Evolutionary conservation across 2,888 invertebrate species (phyloP).

Genomic region (Agonopterix alstromeriana): DNA sequence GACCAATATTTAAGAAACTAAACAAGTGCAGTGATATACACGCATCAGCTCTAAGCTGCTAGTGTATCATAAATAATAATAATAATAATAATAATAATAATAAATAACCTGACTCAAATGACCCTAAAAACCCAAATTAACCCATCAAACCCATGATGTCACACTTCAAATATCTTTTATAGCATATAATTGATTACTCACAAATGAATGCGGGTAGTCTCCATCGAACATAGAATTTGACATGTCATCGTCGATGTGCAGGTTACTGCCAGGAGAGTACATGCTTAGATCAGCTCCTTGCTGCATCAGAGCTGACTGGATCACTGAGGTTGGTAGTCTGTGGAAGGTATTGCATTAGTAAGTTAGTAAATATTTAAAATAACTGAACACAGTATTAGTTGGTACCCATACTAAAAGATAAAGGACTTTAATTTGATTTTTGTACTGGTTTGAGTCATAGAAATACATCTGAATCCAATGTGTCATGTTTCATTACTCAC

Average conservation of each 20-base stretch:
- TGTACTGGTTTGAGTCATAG: no score
- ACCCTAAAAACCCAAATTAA: neutral
- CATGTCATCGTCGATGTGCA: constrained; percentile 61
- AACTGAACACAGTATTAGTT: no score
- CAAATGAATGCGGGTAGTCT: constrained; percentile 56
- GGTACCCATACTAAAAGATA: no score
- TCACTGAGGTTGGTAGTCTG: constrained; percentile 66
- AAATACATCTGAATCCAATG: no score
- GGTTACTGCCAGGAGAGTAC: constrained; percentile 63
- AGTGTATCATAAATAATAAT: no score
- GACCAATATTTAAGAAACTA: no score
- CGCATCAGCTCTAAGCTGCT: no score
- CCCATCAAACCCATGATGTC: neutral
- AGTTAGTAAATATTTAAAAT: no score
- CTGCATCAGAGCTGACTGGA: constrained; percentile 67
- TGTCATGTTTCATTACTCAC: constrained; percentile 53
- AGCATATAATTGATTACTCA: constrained; percentile 33
- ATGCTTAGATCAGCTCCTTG: constrained; percentile 64
- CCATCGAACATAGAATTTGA: constrained; percentile 57
- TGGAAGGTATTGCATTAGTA: constrained; percentile 1
- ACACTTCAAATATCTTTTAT: neutral
- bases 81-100: no score
- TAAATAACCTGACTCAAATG: neutral
- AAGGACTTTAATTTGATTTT: no score
- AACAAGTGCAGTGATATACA: no score